phyloP scores from a whole-genome alignment of 1,140 invertebrate species.

The Eulimnadia texana region DNA sequence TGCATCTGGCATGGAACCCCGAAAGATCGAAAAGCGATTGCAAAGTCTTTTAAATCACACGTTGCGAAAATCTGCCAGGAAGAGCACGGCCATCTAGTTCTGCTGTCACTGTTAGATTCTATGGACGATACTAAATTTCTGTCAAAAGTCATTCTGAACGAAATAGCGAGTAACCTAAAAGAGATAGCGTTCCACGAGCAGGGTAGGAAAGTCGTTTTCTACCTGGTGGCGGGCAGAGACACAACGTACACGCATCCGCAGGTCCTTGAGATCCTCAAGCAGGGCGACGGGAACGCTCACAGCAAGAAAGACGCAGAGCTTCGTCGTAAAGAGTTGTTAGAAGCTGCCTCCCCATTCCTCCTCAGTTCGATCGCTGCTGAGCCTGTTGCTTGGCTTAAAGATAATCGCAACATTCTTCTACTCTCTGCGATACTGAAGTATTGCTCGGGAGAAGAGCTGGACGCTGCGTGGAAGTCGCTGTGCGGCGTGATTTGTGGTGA shows the following conservation, averaged over 20 bases:
- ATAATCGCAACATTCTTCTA: slow-evolving; percentile 49
- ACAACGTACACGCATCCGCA: slow-evolving; percentile 54
- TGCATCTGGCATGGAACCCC: slow-evolving; percentile 77
- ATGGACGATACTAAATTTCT: slow-evolving; percentile 85
- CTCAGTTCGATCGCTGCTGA: slow-evolving; percentile 45
- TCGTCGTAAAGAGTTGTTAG: slow-evolving; percentile 55
- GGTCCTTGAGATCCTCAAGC: slow-evolving; percentile 49
- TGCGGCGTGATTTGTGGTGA: slow-evolving; percentile 6
- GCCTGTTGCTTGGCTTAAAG: slow-evolving; percentile 47
- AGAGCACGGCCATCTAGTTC: slow-evolving; percentile 67
- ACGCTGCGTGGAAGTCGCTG: neutral
- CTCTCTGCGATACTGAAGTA: slow-evolving; percentile 51
- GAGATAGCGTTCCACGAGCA: slow-evolving; percentile 55
- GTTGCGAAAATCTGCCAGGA: slow-evolving; percentile 62
- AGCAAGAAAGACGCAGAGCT: slow-evolving; percentile 62
- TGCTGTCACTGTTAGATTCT: slow-evolving; percentile 72
- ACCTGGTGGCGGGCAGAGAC: slow-evolving; percentile 66
- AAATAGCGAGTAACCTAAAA: slow-evolving; percentile 53
- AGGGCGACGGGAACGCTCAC: slow-evolving; percentile 44
- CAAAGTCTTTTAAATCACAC: slow-evolving; percentile 62
- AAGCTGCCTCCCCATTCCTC: slow-evolving; percentile 44
- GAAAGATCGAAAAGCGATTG: slow-evolving; percentile 39
- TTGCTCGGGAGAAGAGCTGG: slow-evolving; percentile 28
- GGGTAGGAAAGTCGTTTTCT: slow-evolving; percentile 51
- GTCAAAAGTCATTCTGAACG: slow-evolving; percentile 59